These are phyloP conservation scores for Tiaroga cobitis DNA, from an alignment of 2,797 vertebrate genomes.

Conservation along the genomic window DNA sequence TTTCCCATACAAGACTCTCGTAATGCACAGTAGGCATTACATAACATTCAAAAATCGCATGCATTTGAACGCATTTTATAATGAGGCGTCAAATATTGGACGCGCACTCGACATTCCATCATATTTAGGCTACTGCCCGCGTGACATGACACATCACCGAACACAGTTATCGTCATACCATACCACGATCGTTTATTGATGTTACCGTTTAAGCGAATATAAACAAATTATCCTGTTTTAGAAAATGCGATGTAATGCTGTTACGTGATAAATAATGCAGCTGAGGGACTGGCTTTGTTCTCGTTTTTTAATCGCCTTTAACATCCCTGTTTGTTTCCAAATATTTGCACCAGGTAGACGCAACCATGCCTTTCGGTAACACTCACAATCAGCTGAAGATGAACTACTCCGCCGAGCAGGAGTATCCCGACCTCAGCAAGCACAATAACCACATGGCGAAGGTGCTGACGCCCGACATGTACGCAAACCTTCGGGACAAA, in stretches of 20 bases:
- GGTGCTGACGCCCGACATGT: constrained; percentile 82
- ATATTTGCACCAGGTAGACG: constrained; percentile 64
- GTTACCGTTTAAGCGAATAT: not conserved
- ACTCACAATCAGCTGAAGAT: constrained; percentile 91
- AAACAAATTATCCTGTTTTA: constrained; percentile 20
- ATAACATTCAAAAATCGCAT: not conserved
- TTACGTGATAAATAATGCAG: constrained; percentile 55
- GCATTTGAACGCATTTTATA: not conserved
- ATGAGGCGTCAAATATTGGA: not conserved
- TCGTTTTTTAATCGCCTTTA: constrained; percentile 5
- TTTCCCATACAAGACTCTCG: not conserved
- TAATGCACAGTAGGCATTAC: not conserved
- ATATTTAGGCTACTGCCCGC: constrained; percentile 35
- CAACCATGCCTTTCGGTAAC: constrained; percentile 94
- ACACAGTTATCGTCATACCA: not conserved
- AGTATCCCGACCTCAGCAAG: constrained; percentile 86
- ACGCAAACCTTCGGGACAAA: constrained; percentile 81
- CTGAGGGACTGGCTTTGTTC: constrained; percentile 29
- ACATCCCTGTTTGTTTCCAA: constrained; percentile 5
- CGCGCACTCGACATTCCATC: constrained; percentile 36
- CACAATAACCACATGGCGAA: constrained; percentile 91
- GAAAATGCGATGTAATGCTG: constrained; percentile 46
- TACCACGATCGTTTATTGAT: not conserved
- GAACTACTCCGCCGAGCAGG: constrained; percentile 83
- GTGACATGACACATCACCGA: not conserved